Percentiles rank a stretch among this genome's conserved stretches.
phyloP scores from a whole-genome alignment of 2,113 vertebrate genomes.

The Neofelis nebulosa region DNA sequence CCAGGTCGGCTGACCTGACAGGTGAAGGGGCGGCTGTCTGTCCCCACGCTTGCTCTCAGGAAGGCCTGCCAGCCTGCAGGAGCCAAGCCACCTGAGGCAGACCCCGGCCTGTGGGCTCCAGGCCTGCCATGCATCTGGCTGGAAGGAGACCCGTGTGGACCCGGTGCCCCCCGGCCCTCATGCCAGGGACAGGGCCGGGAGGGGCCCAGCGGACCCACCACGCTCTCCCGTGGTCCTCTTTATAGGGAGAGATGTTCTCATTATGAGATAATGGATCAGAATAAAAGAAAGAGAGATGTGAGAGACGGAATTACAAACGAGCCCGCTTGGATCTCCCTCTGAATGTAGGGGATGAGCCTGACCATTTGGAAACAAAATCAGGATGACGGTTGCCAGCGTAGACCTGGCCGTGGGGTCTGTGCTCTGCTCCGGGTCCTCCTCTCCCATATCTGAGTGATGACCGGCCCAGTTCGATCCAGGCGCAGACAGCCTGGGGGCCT shows the following conservation, averaged over 20 bases:
- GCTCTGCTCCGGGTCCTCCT: background rate
- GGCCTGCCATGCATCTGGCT: background rate
- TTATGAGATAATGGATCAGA: background rate
- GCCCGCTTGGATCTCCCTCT: accelerated
- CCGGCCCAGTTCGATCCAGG: background rate
- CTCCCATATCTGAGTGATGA: background rate
- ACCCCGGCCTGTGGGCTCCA: accelerated
- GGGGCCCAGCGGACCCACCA: accelerated
- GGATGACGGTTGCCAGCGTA: accelerated
- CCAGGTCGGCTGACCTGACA: background rate
- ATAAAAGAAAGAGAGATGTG: too few relatives aligned
- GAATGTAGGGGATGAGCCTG: background rate
- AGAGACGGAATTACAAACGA: background rate
- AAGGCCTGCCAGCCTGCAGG: background rate
- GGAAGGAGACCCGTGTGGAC: background rate
- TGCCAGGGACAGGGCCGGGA: background rate
- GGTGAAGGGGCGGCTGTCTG: background rate
- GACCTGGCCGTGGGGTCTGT: accelerated
- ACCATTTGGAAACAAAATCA: background rate
- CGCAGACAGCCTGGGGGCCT: background rate
- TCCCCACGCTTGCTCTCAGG: background rate
- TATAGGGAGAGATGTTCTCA: background rate
- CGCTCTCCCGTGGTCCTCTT: background rate
- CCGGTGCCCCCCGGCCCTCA: too few relatives aligned
- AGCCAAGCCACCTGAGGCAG: background rate